A percentile compares a stretch with the other conserved stretches of the same genome.
Conservation (phyloP, 2,888 invertebrate species). For the Apoderus coryli region DNA sequence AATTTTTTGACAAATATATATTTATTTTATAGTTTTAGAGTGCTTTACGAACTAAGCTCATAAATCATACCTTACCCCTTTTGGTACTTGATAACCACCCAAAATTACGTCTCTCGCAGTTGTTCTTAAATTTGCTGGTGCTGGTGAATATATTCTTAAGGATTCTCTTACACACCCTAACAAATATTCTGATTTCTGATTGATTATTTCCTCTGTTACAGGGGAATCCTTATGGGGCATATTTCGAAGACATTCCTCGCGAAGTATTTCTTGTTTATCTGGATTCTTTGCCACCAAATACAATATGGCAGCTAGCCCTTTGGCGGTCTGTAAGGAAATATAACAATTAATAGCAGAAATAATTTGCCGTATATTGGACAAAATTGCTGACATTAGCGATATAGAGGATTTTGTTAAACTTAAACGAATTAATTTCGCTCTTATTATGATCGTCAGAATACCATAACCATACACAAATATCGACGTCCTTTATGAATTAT, state of each 20-base stretch:
- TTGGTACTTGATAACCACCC: slow-evolving; percentile 29
- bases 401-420: no score
- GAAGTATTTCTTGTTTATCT: slow-evolving; percentile 31
- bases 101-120: slow-evolving; percentile 26
- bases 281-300: slow-evolving; percentile 34
- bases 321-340: slow-evolving; percentile 33
- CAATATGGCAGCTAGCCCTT: slow-evolving; percentile 30
- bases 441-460: no score
- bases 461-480: no score
- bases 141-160: slow-evolving; percentile 29
- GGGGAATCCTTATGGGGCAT: slow-evolving; percentile 23
- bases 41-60: no score
- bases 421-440: no score
- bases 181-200: slow-evolving; percentile 36
- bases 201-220: slow-evolving; percentile 29
- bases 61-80: slow-evolving; percentile 23
- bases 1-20: no score
- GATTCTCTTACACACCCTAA: slow-evolving; percentile 51
- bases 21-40: no score
- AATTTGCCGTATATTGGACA: no score
- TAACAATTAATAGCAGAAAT: no score
- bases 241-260: slow-evolving; percentile 27
- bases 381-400: no score
- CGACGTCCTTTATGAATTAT: no score
- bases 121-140: slow-evolving; percentile 20